Conservation (phyloP, 2,113 vertebrate genomes). For the Phylloscopus whistleri region DNA sequence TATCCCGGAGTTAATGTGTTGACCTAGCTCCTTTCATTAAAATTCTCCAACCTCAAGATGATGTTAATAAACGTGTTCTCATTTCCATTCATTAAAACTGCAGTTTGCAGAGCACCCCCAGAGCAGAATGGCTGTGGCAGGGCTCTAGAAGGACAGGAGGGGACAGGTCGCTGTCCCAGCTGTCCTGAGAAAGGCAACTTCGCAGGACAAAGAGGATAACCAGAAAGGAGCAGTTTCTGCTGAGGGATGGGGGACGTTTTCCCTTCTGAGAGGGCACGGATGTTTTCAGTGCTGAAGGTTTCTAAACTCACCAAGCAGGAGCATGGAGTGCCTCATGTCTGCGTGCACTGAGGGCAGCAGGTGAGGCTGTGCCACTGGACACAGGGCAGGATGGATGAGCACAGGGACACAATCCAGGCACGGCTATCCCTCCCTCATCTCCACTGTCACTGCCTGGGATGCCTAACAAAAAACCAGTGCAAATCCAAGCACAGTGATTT, state of each 20-base stretch:
- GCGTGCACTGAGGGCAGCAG: not conserved
- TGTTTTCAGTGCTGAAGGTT: not conserved
- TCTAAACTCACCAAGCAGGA: not conserved
- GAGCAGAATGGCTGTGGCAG: not conserved
- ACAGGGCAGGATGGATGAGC: not conserved
- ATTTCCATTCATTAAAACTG: not conserved
- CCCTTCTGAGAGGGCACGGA: not conserved
- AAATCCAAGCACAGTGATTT: not conserved
- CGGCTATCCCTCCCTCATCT: fast-evolving
- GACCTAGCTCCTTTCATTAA: not conserved
- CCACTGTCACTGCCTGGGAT: not conserved
- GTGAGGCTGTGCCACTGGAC: not conserved
- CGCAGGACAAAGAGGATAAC: not conserved
- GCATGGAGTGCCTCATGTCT: fast-evolving
- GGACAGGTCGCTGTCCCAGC: not conserved
- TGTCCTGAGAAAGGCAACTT: not conserved
- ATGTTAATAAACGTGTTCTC: not conserved
- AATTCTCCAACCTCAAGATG: not conserved
- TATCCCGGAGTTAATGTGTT: not conserved
- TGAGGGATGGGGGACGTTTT: not conserved
- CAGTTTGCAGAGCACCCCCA: not conserved
- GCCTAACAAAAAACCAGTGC: not conserved
- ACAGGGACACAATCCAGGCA: not conserved
- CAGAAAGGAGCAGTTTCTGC: not conserved
- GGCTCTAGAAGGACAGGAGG: not conserved